Evolutionary conservation across 2,113 vertebrate species (phyloP).

Genomic region (Pagrus major): DNA sequence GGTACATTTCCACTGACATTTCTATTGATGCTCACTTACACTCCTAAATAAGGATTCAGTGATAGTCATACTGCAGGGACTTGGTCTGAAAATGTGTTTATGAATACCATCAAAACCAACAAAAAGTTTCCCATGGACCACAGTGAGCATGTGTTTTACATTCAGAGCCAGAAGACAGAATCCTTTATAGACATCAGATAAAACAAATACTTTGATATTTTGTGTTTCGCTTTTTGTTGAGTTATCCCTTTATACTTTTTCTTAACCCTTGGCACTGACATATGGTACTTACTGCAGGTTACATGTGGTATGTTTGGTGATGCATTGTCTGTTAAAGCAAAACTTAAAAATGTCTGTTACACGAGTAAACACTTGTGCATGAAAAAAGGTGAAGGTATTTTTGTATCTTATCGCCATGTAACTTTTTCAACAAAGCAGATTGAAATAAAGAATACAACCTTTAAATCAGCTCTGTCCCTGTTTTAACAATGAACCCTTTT

Average conservation of each 20-base stretch:
- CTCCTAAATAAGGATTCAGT: neutral
- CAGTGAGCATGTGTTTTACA: neutral
- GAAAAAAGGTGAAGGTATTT: slow-evolving; percentile 46
- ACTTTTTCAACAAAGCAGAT: slow-evolving; percentile 67
- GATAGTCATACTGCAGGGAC: neutral
- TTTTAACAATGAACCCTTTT: slow-evolving; percentile 9
- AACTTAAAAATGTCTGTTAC: slow-evolving; percentile 30
- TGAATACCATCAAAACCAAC: neutral
- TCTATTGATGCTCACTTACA: slow-evolving; percentile 7
- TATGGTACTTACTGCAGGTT: slow-evolving; percentile 47
- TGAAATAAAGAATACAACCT: slow-evolving; percentile 74
- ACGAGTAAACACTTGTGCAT: slow-evolving; percentile 31
- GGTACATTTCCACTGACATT: neutral
- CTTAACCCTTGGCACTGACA: slow-evolving; percentile 49
- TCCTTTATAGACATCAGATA: neutral
- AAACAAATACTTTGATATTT: neutral
- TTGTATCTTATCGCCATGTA: slow-evolving; percentile 69
- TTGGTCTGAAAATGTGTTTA: neutral
- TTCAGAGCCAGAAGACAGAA: neutral
- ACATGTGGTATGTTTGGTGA: slow-evolving; percentile 34
- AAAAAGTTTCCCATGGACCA: slow-evolving; percentile 5
- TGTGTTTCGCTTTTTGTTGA: slow-evolving; percentile 17
- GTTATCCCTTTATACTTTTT: slow-evolving; percentile 18
- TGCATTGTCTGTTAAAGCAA: slow-evolving; percentile 43
- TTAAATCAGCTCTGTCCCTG: slow-evolving; percentile 31